Base-by-base conservation (phyloP, 2,888 invertebrate species). In the Lasius fuliginosus region DNA sequence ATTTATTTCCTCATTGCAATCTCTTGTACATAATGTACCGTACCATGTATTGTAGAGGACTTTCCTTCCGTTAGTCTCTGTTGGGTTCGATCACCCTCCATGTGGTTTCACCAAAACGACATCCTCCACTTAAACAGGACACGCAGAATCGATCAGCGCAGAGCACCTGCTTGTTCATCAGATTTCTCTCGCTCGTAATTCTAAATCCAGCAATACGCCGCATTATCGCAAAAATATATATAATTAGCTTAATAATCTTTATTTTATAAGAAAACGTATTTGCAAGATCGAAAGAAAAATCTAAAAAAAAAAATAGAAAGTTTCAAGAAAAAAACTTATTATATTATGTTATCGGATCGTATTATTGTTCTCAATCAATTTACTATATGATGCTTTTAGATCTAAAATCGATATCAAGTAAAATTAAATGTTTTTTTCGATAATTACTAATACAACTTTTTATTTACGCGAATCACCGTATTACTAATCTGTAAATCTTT, bases 41-140 rank as follows among this genome's bases (percentile, higher is more conserved):
- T 71, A 36, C 79, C 49, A 36, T 81, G 73, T 73, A 81, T 33
- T 30, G 60, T 62, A 73, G 9, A 36, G 79, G 73, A 73, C 73
- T 73, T 81, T 73, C 73, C 79, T 81, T 73, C 79, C 60, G 79
- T 81, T 81, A 73, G 60, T 62, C 60, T 81, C 79, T 36, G 79
- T 27, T 81, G 46, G 60, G 27, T 71, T 62, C 60, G 79, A 81
- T 81, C 79, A 73, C 79, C 60, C 79, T 73, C 73, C 36, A 46
- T 81, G 79, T 81, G 79, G 79, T 81, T 60, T 81, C 79, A 18
- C 60, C 60, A 62, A 81, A 79, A 81, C 79, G 79, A 81, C 73
- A 46, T 81, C 79, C 73, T 81, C 36, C 79, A 81, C 79, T 81
- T 81, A 81, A 79, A 73, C 73, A 62, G 49, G 60, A 81, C 79